A percentile compares a stretch with the other conserved stretches of the same genome.
Evolutionary conservation across 2,797 vertebrate genomes (phyloP).

Genomic region (Manis javanica): DNA sequence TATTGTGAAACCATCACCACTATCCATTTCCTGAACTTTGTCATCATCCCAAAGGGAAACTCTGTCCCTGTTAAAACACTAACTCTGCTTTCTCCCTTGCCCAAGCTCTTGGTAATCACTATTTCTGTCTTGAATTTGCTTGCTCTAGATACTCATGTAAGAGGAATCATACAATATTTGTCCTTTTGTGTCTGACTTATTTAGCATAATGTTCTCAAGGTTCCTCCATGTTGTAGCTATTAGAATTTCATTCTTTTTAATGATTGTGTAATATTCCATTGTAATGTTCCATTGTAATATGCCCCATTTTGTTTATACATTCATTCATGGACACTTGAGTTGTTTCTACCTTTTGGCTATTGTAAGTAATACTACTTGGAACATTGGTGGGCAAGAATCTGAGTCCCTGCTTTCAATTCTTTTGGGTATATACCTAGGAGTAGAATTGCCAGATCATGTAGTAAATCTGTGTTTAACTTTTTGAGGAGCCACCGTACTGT

Average conservation of each 20-base stretch:
- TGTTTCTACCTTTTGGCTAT: not conserved
- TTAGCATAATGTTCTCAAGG: not conserved
- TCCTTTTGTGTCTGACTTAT: not conserved
- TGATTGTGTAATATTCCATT: not conserved
- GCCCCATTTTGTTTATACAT: not conserved
- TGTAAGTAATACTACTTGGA: not conserved
- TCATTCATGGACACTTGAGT: not conserved
- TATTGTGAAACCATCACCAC: not conserved
- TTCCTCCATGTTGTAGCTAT: not conserved
- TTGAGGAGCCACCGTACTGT: not conserved
- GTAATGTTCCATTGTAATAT: not conserved
- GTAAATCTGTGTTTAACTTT: not conserved
- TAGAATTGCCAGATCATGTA: not conserved
- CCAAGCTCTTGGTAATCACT: not conserved
- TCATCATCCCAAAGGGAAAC: not conserved
- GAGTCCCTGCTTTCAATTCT: not conserved
- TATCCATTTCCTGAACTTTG: not conserved
- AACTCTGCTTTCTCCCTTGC: not conserved
- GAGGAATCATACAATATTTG: not conserved
- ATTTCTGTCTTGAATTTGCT: not conserved
- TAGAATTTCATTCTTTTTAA: not conserved
- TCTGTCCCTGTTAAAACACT: not conserved
- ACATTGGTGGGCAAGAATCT: not conserved
- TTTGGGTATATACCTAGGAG: not conserved
- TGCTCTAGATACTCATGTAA: not conserved